phyloP scores from a whole-genome alignment of 2,113 vertebrate species.

The Mastomys natalensis region DNA sequence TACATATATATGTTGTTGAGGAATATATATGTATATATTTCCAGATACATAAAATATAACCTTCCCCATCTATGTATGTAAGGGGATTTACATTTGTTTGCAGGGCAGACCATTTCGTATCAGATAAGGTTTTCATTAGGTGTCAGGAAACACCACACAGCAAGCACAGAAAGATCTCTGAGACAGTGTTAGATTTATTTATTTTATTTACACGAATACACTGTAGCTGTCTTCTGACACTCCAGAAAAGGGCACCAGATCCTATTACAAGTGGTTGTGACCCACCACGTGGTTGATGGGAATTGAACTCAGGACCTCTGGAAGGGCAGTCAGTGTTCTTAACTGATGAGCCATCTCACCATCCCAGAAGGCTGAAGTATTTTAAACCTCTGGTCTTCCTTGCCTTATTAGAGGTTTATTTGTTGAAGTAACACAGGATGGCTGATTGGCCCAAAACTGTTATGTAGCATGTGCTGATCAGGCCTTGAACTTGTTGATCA shows the following conservation, averaged over 20 bases:
- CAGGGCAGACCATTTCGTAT: neutral
- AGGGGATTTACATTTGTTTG: neutral
- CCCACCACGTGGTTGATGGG: too few relatives aligned
- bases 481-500: neutral
- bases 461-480: neutral
- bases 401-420: neutral
- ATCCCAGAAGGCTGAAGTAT: neutral
- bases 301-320: too few relatives aligned
- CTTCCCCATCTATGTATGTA: neutral
- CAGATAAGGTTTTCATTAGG: neutral
- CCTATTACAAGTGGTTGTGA: too few relatives aligned
- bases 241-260: too few relatives aligned
- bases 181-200: too few relatives aligned
- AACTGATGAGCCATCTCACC: too few relatives aligned
- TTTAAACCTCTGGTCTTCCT: neutral
- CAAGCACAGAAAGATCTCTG: neutral
- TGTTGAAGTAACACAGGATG: neutral
- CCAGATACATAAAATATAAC: neutral
- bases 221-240: too few relatives aligned
- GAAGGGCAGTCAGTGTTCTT: too few relatives aligned
- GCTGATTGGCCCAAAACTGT: neutral
- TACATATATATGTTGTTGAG: neutral
- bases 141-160: neutral
- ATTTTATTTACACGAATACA: too few relatives aligned
- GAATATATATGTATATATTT: neutral